These are phyloP conservation scores for Epinotia ramella DNA, from an alignment of 2,888 invertebrate species.

Conservation along the genomic window DNA sequence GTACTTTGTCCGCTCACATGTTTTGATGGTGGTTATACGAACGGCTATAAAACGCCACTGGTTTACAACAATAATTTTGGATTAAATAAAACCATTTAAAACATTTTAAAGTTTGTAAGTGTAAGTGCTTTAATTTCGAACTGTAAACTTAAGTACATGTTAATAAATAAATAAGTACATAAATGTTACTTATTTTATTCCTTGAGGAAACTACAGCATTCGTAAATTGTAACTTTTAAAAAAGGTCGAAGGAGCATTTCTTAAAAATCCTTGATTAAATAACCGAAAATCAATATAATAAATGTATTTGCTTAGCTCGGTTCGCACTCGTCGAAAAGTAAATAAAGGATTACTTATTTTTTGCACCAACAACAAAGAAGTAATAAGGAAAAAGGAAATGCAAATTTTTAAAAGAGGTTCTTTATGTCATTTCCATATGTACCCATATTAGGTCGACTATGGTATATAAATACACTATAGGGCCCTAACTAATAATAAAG, in stretches of 20 bases:
- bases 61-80: no score
- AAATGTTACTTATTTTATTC: neutral
- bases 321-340: slow-evolving; percentile 24
- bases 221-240: no score
- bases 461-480: neutral
- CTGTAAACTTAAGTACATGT: no score
- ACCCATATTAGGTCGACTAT: neutral
- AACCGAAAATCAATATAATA: slow-evolving; percentile 27
- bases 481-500: neutral
- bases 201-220: neutral
- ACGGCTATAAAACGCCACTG: neutral
- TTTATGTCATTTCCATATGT: slow-evolving; percentile 42
- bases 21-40: neutral
- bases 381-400: slow-evolving; percentile 64
- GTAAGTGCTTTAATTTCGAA: no score
- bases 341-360: slow-evolving; percentile 44
- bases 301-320: slow-evolving; percentile 20
- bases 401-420: slow-evolving; percentile 57
- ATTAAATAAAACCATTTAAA: no score
- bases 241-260: neutral
- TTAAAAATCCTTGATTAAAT: slow-evolving; percentile 22
- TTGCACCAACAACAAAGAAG: slow-evolving; percentile 54
- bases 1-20: neutral
- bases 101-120: no score
- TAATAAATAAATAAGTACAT: no score